Conservation (phyloP, 2,797 vertebrate species). For the Nyctibius grandis region DNA sequence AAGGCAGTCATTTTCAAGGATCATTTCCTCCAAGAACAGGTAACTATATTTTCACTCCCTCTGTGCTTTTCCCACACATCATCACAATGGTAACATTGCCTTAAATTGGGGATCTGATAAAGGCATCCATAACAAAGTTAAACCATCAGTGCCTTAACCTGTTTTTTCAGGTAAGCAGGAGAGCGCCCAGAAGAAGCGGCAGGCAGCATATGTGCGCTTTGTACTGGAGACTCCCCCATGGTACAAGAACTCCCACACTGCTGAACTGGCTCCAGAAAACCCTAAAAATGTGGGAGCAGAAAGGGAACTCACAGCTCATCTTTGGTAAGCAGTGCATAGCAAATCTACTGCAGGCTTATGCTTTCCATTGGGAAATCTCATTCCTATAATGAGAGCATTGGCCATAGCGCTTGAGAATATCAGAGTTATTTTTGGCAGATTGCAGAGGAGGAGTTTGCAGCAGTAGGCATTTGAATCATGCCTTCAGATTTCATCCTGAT, state of each 20-base stretch:
- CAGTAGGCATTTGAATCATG: background rate
- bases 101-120: background rate
- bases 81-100: background rate
- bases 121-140: background rate
- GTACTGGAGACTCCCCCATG: background rate
- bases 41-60: background rate
- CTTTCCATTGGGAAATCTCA: background rate
- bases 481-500: background rate
- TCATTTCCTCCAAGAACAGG: background rate
- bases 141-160: background rate
- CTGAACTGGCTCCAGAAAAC: background rate
- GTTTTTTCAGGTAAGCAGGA: background rate
- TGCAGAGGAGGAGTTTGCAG: background rate
- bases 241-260: background rate
- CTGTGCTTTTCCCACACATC: background rate
- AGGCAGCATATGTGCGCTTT: background rate
- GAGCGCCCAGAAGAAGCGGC: background rate
- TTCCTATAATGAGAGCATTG: background rate
- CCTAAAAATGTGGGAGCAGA: background rate
- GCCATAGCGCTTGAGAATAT: background rate
- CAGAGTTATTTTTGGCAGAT: background rate
- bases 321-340: background rate
- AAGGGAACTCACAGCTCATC: slow-evolving; percentile 7
- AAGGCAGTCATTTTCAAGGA: background rate
- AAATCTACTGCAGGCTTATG: background rate